Base-by-base conservation (phyloP, 2,797 vertebrate species). In the Alauda arvensis region DNA sequence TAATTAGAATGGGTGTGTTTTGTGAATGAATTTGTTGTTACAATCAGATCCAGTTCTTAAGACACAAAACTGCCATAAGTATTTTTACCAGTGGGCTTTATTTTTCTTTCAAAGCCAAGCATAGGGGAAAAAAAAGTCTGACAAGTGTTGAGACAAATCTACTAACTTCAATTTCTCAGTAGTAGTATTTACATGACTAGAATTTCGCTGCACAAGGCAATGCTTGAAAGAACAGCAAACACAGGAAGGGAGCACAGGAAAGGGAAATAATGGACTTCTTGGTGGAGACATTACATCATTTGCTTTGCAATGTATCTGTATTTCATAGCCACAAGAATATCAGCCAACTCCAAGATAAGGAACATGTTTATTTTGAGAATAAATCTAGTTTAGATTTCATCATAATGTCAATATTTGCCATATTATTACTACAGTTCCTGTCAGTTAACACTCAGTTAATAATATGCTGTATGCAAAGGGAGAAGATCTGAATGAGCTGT, bases 211-310 rank as follows among this genome's bases (percentile, higher is more conserved):
- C 62, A 90, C 74, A 92, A 93, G 87, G 79, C 46, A 92, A 53
- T 60, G 85, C 66, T 83, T 85, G 91, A 95, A 96, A 95, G 65
- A 88, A 91, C 85, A 86, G 79, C 85, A 94, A 94, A 95, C 91
- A 96, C 93, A 96, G 95, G 94, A 96, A 95, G 74, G 48, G 78
- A 93, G 65, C 75, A 89, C 26, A 86, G 83, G 91, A 96, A 95
- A 89, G 67, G 60, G 81, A 93, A 94, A 94, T 88, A 91, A 90
- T 77, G 43, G 51, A 86, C 67, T 83, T 89, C 79, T 87, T 57
- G 24, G 74, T 60, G 61, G 70, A 92, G 88, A 87, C 93, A 78
- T 96, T 92, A 94, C 90, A 71, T 94, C 94, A 95, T 82, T 85
- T 84, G 25, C 85, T 91, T 89, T 86, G 83, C 49, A 93, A 85